A percentile compares a stretch with the other conserved stretches of the same genome.
phyloP scores from a whole-genome alignment of 2,113 vertebrate species.

The Prietella phreatophila region DNA sequence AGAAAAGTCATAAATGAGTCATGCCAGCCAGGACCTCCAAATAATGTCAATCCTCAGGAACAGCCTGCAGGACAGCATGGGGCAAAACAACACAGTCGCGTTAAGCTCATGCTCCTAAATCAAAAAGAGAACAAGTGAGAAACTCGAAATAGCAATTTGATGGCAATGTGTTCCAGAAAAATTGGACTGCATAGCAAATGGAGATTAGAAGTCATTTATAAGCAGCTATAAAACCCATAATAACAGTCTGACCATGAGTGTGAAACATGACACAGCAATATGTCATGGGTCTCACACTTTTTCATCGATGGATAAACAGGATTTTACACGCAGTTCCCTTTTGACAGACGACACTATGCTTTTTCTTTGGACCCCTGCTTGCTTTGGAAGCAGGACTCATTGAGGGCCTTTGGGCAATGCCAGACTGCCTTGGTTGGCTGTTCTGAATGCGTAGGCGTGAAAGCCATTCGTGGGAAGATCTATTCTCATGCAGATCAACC shows the following conservation, averaged over 20 bases:
- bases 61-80: slow-evolving; percentile 26
- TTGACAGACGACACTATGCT: slow-evolving; percentile 47
- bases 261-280: slow-evolving; percentile 16
- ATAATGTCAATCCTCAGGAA: slow-evolving; percentile 29
- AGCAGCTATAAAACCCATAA: slow-evolving; percentile 13
- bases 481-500: slow-evolving; percentile 56
- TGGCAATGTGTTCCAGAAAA: background rate
- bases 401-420: slow-evolving; percentile 42
- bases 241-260: background rate
- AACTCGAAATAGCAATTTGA: slow-evolving; percentile 12
- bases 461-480: slow-evolving; percentile 48
- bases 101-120: slow-evolving; percentile 23
- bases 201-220: slow-evolving; percentile 5
- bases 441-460: slow-evolving; percentile 48
- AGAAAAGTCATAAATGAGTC: slow-evolving; percentile 43
- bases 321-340: slow-evolving; percentile 33
- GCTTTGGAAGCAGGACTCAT: slow-evolving; percentile 43
- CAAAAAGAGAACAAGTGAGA: slow-evolving; percentile 12
- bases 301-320: slow-evolving; percentile 10
- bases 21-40: slow-evolving; percentile 15
- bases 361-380: slow-evolving; percentile 40
- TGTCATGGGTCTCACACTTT: slow-evolving; percentile 14
- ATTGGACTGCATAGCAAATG: background rate
- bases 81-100: slow-evolving; percentile 35
- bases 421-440: slow-evolving; percentile 46